These are phyloP conservation scores for Oryzias celebensis DNA, from an alignment of 2,113 vertebrate genomes.

Conservation along the genomic window DNA sequence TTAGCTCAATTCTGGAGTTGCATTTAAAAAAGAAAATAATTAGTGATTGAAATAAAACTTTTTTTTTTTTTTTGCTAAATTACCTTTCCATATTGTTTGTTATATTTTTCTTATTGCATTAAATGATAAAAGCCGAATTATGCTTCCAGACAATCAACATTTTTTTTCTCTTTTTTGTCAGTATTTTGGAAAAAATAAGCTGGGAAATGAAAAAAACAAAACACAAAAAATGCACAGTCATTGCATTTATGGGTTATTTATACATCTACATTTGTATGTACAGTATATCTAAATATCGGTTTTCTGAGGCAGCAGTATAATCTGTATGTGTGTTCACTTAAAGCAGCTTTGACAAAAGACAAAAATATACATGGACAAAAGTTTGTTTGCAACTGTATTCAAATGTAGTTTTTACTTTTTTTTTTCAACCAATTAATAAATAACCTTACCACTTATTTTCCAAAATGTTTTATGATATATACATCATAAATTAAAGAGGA, in stretches of 20 bases:
- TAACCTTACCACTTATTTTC: slow-evolving; percentile 90
- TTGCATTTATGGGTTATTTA: slow-evolving; percentile 11
- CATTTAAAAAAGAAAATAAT: no score
- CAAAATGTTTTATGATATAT: slow-evolving; percentile 89
- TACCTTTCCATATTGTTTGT: not conserved
- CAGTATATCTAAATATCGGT: slow-evolving; percentile 4
- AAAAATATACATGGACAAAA: slow-evolving; percentile 34
- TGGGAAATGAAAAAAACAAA: slow-evolving; percentile 2
- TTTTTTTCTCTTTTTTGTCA: not conserved
- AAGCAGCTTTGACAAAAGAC: not conserved
- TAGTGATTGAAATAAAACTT: no score
- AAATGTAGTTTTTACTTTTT: slow-evolving; percentile 80
- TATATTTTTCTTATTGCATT: not conserved
- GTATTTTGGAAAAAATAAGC: slow-evolving; percentile 8
- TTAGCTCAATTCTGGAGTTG: no score
- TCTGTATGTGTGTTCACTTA: slow-evolving; percentile 8
- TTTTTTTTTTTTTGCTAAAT: not conserved
- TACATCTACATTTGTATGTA: slow-evolving; percentile 9
- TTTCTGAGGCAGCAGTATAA: slow-evolving; percentile 20
- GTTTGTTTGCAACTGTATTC: slow-evolving; percentile 86
- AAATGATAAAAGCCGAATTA: slow-evolving; percentile 4
- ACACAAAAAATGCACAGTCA: slow-evolving; percentile 17
- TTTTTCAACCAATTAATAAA: slow-evolving; percentile 93
- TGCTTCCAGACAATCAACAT: not conserved
- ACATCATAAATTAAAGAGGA: slow-evolving; percentile 98